Evolutionary conservation across 2,888 invertebrate genomes (phyloP).

Genomic region (Opisthograptis luteolata): DNA sequence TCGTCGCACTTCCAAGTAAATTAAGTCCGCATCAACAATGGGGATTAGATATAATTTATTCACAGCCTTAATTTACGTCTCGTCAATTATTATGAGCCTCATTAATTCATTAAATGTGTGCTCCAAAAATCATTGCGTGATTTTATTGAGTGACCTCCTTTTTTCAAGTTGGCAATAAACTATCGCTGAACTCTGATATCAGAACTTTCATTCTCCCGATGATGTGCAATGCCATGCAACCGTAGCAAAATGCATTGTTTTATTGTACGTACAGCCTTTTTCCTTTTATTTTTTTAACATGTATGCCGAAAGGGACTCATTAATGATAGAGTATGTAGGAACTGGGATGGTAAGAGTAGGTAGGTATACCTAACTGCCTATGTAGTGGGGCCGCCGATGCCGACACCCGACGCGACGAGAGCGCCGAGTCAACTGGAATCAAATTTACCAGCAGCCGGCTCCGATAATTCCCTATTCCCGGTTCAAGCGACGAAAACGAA

Average conservation of each 20-base stretch:
- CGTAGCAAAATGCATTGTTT: too few species aligned
- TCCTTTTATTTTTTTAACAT: too few species aligned
- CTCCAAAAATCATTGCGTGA: background rate
- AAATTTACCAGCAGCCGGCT: conserved; percentile 50
- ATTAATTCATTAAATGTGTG: background rate
- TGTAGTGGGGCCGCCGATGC: background rate
- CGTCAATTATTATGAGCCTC: background rate
- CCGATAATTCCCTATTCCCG: conserved; percentile 45
- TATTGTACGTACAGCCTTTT: too few species aligned
- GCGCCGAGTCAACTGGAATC: conserved; percentile 44
- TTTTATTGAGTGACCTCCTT: too few species aligned
- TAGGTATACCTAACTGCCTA: too few species aligned
- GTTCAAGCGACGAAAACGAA: conserved; percentile 41
- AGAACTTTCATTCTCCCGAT: too few species aligned
- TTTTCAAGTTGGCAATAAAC: too few species aligned
- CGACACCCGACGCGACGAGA: conserved; percentile 20
- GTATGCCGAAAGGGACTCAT: too few species aligned
- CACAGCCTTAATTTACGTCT: background rate
- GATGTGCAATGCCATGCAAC: too few species aligned
- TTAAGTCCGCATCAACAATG: conserved; percentile 26
- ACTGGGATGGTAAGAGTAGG: background rate
- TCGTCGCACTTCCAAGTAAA: conserved; percentile 31
- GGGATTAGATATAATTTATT: conserved; percentile 2
- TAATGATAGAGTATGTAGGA: background rate
- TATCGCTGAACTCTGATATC: too few species aligned